Base-by-base conservation (phyloP, 2,888 invertebrate genomes). In the Ellobium chinense region DNA sequence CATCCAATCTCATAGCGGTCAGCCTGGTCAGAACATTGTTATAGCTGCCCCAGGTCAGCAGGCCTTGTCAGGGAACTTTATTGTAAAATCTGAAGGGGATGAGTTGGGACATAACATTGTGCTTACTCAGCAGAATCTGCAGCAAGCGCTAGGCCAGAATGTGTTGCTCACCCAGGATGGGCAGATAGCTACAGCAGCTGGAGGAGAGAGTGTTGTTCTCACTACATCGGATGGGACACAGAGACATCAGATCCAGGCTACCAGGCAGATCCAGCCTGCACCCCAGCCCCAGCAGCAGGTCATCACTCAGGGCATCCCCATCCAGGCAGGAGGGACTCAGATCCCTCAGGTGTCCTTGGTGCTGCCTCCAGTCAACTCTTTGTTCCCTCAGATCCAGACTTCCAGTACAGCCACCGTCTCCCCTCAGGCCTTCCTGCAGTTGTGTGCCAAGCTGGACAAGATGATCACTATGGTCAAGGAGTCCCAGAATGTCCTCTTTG, bases 1-100 rank as follows among this genome's bases (percentile, higher is more conserved):
- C 39, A 80, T 81, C 70, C 75, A 80, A 5, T 78, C 82, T 0
- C 74, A 81, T 24, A 76, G 81, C 2, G 80, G 68, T 29, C 75
- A 78, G 18, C 60, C 66, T 70, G 80, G 82, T 27, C 83, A 83
- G 63, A 83, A 81, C 68, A 83, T 83, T 7, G 81, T 83, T 3
- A 83, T 83, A 29, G 83, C 83, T 2, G 81, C 81, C 5, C 81
- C 83, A 4, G 81, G 81, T 0, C 83, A 83, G 65, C 81, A 80
- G 60, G 73, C 79, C n/a, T 69, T 78, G 56, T 34, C 80, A 21
- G 80, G 80, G 21, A 81, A 83, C 63, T 76, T 70, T 27, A 75
- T 83, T n/a, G 81, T 83, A 7, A 83, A 83, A 46, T 62, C 76
- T 54, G 83, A 83, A 27, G 81, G 72, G 36, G 83, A 81, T 31